Percentiles rank a stretch among this genome's conserved stretches.
Conservation (phyloP, 2,888 invertebrate genomes). For the Lycocerus yunnanus region DNA sequence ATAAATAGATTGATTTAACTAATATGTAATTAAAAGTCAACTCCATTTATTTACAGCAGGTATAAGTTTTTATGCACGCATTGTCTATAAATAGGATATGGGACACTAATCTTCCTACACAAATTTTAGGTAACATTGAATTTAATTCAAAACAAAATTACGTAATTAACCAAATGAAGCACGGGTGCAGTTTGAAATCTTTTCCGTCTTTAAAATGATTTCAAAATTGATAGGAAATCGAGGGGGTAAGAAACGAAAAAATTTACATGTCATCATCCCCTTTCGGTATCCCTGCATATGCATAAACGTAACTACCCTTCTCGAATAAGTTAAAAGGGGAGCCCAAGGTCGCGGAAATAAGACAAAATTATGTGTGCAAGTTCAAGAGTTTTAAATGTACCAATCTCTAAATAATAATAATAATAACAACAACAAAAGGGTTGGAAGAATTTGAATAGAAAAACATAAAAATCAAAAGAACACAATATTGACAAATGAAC, state of each 20-base stretch:
- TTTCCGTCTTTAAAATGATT: not conserved
- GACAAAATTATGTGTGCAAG: not conserved
- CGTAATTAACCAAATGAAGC: conserved; percentile 4
- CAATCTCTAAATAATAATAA: not conserved
- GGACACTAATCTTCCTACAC: conserved; percentile 8
- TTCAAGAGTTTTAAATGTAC: not conserved
- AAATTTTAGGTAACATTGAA: conserved; percentile 11
- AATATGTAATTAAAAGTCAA: not conserved
- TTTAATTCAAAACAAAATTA: conserved; percentile 17
- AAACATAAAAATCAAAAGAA: not conserved
- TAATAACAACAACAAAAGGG: too few species aligned
- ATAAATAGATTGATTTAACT: not conserved
- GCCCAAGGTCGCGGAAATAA: conserved; percentile 11
- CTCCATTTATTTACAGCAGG: not conserved
- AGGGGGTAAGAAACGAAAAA: conserved; percentile 1
- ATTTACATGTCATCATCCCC: conserved; percentile 7
- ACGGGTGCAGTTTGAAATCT: not conserved
- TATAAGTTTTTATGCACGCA: not conserved
- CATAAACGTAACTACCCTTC: conserved; percentile 23
- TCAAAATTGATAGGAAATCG: not conserved
- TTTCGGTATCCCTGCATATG: conserved; percentile 17
- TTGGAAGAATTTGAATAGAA: too few species aligned
- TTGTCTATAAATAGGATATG: conserved; percentile 16
- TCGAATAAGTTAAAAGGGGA: conserved; percentile 12
- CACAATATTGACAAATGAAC: not conserved